Evolutionary conservation across 2,888 invertebrate genomes (phyloP), one percentile per base, ranked within the genome.

Genomic region (Callyntrura guangdongensis): DNA sequence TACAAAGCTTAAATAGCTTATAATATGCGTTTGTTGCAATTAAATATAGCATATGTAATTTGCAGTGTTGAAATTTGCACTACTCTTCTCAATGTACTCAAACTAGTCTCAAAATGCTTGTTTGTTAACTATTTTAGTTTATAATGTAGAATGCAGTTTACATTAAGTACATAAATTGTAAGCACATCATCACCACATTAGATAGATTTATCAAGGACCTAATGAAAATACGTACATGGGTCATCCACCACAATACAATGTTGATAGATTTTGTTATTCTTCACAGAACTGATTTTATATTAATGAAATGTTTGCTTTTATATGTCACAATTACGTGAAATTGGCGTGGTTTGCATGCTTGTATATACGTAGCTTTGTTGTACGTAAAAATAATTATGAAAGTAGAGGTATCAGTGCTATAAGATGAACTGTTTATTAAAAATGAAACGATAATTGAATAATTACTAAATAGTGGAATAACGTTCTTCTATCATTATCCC

Each of bases 91-190:
- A 72, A 64, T 74, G 77, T 86, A 86, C 86, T 86, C 86, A 86
- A 86, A 86, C 86, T 86, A 86, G 86, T 86, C 86, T 77, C 86
- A 86, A 86, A 86, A 67, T 49, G 49, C 45, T 36, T 36, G 11
- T 8, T 36, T 14, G n/a, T 36, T 45, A 72, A 36, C n/a, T 25
- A 27, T 17, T 72, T 20, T 25, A 25, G 59, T 14, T 53, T 53
- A 9, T 53, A 53, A 53, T 5, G n/a, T 61, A 20, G 8, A 61
- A 36, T 36, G 36, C 6, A 36, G 36, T 36, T 4, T 36, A n/a
- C n/a, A n/a, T n/a, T n/a, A 59, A 59, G 53, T 53, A 14, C 8
- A 8, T 47, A 47, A 53, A 14, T 2, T 53, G 53, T 53, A 11
- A 53, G 53, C n/a, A 53, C n/a, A 6, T 3, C 11, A 9, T 53